A percentile compares a stretch with the other conserved stretches of the same genome.
Evolutionary conservation across 2,888 invertebrate species (phyloP).

Genomic region (Syritta pipiens): DNA sequence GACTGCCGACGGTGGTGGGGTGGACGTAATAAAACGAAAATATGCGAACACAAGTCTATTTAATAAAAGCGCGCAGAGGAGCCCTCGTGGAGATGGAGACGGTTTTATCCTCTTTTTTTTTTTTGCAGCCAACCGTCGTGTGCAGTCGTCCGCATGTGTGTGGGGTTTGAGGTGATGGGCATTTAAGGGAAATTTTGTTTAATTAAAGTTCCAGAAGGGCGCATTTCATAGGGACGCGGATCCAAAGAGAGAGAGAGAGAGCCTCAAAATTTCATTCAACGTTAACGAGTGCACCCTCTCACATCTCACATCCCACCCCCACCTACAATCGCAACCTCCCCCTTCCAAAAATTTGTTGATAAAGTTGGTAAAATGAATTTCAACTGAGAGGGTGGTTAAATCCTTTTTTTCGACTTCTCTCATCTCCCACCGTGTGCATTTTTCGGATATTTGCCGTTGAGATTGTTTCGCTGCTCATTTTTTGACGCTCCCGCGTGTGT

Average conservation of each 20-base stretch:
- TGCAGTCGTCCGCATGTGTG: conserved; percentile 12
- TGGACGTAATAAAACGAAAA: conserved; percentile 66
- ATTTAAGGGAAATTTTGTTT: conserved; percentile 64
- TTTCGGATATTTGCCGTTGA: conserved; percentile 50
- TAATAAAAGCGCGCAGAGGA: conserved; percentile 59
- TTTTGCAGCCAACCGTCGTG: not conserved
- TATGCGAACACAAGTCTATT: conserved; percentile 69
- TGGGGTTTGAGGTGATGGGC: conserved; percentile 3
- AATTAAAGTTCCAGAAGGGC: conserved; percentile 55
- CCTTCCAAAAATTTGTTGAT: conserved; percentile 46
- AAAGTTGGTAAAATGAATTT: conserved; percentile 56
- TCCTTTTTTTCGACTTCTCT: not conserved
- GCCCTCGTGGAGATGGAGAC: not conserved
- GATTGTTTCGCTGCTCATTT: conserved; percentile 48
- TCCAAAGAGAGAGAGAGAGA: not conserved
- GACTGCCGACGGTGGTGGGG: not conserved
- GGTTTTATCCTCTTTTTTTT: conserved; percentile 16
- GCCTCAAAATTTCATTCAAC: conserved; percentile 40
- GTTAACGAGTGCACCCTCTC: conserved; percentile 16
- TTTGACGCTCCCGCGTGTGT: no score
- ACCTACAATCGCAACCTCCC: conserved; percentile 6
- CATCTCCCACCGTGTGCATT: conserved; percentile 18
- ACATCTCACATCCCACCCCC: not conserved
- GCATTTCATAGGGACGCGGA: conserved; percentile 1
- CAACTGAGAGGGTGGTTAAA: conserved; percentile 20